Percentiles rank a stretch among this genome's conserved stretches.
Conservation (phyloP, 2,797 vertebrate genomes). For the Pitangus sulphuratus region DNA sequence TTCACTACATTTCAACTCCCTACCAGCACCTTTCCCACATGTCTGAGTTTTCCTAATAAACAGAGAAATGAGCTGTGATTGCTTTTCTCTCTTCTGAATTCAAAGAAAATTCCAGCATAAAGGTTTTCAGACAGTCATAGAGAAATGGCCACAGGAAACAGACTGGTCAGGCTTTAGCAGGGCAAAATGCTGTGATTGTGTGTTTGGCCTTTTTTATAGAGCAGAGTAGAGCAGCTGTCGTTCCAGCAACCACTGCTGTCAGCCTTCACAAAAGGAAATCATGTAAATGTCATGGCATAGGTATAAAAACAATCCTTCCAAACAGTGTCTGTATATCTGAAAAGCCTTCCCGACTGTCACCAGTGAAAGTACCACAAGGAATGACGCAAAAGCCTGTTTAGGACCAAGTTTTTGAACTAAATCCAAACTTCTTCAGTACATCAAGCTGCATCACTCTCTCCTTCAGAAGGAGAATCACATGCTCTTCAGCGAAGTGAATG, state of each 20-base stretch:
- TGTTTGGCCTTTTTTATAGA: conserved; percentile 48
- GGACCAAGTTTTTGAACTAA: conserved; percentile 44
- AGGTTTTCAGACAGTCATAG: neutral
- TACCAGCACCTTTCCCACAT: neutral
- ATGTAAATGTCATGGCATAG: conserved; percentile 70
- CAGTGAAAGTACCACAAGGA: neutral
- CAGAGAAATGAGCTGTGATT: neutral
- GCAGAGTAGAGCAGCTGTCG: conserved; percentile 59
- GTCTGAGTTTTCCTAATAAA: neutral
- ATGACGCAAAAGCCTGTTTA: conserved; percentile 30
- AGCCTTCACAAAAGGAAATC: conserved; percentile 69
- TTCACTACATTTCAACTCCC: neutral
- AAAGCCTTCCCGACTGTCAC: conserved; percentile 26
- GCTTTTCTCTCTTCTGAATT: neutral
- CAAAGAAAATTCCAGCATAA: neutral
- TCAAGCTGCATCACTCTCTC: neutral
- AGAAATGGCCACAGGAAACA: conserved; percentile 8
- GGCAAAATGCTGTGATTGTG: conserved; percentile 27
- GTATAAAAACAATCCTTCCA: conserved; percentile 70
- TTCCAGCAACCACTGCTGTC: conserved; percentile 62
- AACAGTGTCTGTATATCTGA: conserved; percentile 36
- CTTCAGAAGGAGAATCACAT: neutral
- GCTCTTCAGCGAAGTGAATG: neutral
- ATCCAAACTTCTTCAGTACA: conserved; percentile 20
- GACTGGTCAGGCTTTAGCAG: neutral